Percentiles rank a stretch among this genome's conserved stretches.
Evolutionary conservation across 23 tunicate genomes (phyloP).

Genomic region (Diplosoma virens): DNA sequence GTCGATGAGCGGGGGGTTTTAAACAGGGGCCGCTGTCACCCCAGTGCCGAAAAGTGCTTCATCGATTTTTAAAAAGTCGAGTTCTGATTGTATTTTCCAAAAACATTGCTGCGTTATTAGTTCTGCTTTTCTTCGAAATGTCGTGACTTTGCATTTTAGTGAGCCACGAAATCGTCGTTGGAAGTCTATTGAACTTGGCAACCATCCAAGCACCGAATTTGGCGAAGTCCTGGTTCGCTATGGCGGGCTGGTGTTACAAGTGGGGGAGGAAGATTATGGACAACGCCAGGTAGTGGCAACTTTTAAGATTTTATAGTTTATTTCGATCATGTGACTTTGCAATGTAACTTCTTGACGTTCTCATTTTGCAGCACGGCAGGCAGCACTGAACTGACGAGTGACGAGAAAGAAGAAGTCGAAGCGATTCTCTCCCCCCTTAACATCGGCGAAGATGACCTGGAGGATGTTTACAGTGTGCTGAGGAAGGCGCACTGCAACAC

Average conservation of each 20-base stretch:
- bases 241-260: conserved; percentile 95
- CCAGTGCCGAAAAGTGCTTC: background rate
- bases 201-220: conserved; percentile 73
- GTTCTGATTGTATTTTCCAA: too few species aligned
- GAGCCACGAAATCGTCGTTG: conserved; percentile 73
- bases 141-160: conserved; percentile 33
- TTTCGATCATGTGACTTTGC: too few species aligned
- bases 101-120: too few species aligned
- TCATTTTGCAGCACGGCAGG: conserved; percentile 57
- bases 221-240: conserved; percentile 77
- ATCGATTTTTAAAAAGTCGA: too few species aligned
- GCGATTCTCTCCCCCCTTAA: conserved; percentile 38
- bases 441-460: conserved; percentile 51
- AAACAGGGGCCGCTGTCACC: conserved; percentile 2
- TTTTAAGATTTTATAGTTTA: too few species aligned
- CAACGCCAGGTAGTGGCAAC: conserved; percentile 44
- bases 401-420: conserved; percentile 50
- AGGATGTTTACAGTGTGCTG: conserved; percentile 57
- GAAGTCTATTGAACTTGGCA: conserved; percentile 68
- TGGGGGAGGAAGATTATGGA: conserved; percentile 95
- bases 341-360: too few species aligned
- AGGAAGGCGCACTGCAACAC: conserved; percentile 57
- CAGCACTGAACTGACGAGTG: conserved; percentile 44
- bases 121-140: too few species aligned
- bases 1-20: conserved; percentile 1